These are phyloP conservation scores for Suncus etruscus DNA, from an alignment of 2,113 vertebrate species.

Conservation along the genomic window DNA sequence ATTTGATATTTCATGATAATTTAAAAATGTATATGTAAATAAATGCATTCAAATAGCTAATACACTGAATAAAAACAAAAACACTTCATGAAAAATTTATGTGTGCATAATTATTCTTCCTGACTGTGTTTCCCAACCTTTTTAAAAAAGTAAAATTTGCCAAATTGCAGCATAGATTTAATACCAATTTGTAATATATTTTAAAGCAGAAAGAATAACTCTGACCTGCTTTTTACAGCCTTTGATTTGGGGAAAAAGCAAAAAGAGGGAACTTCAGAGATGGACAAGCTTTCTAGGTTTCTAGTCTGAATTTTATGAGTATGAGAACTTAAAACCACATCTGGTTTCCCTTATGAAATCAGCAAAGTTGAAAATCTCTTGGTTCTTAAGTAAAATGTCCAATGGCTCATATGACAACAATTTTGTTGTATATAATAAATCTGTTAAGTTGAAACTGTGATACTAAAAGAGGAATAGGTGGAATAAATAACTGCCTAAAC, in stretches of 20 bases:
- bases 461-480: slow-evolving; percentile 64
- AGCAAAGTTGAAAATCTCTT: slow-evolving; percentile 85
- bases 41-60: not conserved
- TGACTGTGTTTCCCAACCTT: slow-evolving; percentile 3
- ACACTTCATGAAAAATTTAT: not conserved
- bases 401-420: slow-evolving; percentile 82
- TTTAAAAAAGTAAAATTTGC: slow-evolving; percentile 8
- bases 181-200: slow-evolving; percentile 20
- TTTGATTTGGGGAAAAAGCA: slow-evolving; percentile 54
- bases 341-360: slow-evolving; percentile 87
- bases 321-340: slow-evolving; percentile 83
- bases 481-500: slow-evolving; percentile 73
- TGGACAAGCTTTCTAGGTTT: slow-evolving; percentile 60
- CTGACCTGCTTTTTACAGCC: not conserved
- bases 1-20: no score
- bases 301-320: slow-evolving; percentile 82
- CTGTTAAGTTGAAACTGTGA: slow-evolving; percentile 83
- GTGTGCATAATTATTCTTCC: not conserved
- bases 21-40: not conserved
- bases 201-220: slow-evolving; percentile 53
- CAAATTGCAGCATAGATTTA: slow-evolving; percentile 30
- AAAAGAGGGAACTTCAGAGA: slow-evolving; percentile 52
- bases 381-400: slow-evolving; percentile 85
- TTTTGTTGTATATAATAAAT: slow-evolving; percentile 80
- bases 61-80: slow-evolving; percentile 17